Conservation (phyloP, 2,888 invertebrate species). For the Aspidiotus rigidus region DNA sequence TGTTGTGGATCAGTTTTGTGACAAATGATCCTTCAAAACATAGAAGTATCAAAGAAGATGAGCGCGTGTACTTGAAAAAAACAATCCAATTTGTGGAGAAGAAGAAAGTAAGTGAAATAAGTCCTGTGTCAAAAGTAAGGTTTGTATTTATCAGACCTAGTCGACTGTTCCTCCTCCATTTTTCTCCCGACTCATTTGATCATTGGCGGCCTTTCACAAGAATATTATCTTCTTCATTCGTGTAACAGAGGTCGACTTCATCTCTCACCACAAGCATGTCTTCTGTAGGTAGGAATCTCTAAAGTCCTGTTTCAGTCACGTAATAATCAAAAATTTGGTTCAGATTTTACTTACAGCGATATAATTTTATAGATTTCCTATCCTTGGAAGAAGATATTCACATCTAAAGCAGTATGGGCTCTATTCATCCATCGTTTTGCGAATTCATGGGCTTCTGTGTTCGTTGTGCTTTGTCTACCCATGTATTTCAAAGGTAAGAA, state of each 20-base stretch:
- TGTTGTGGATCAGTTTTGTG: background rate
- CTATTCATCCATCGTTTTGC: background rate
- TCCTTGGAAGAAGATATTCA: slow-evolving; percentile 20
- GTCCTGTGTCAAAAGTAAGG: too few relatives aligned
- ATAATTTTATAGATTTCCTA: background rate
- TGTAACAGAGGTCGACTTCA: too few relatives aligned
- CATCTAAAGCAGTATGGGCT: slow-evolving; percentile 16
- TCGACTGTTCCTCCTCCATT: too few relatives aligned
- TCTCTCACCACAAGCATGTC: too few relatives aligned
- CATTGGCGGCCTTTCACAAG: too few relatives aligned
- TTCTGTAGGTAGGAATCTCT: too few relatives aligned
- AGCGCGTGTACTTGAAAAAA: background rate
- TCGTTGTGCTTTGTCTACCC: slow-evolving; percentile 9
- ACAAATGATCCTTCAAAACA: background rate
- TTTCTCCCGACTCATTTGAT: too few relatives aligned
- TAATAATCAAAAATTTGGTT: too few relatives aligned
- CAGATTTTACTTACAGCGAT: too few relatives aligned
- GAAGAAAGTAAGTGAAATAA: background rate
- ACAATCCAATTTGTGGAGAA: background rate
- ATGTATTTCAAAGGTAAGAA: slow-evolving; percentile 16
- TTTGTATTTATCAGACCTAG: too few relatives aligned
- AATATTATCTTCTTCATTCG: too few relatives aligned
- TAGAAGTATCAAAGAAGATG: background rate
- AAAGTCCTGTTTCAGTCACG: too few relatives aligned
- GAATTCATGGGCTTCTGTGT: slow-evolving; percentile 5